Evolutionary conservation across 1,140 invertebrate genomes (phyloP).

Genomic region (Papilio machaon): DNA sequence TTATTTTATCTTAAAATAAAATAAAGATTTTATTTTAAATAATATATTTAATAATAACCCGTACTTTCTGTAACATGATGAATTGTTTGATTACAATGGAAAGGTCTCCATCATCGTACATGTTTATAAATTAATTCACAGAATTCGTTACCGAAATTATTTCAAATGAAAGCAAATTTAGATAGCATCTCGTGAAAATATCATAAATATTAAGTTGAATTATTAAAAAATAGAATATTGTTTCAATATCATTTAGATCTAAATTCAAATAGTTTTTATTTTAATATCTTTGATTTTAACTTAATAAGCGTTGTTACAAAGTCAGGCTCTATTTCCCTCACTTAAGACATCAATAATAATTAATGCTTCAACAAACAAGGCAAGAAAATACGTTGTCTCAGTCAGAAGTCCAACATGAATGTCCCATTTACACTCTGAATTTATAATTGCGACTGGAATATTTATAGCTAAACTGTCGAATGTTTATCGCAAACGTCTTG

Average conservation of each 20-base stretch:
- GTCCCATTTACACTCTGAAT: background rate
- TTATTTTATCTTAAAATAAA: too few species aligned
- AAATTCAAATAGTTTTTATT: too few species aligned
- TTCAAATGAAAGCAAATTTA: background rate
- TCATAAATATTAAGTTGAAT: too few species aligned
- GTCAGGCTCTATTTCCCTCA: background rate
- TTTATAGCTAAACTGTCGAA: background rate
- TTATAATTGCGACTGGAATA: background rate
- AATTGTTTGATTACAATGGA: background rate
- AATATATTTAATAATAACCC: too few species aligned
- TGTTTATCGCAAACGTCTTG: background rate
- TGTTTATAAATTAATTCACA: background rate
- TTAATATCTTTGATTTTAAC: background rate
- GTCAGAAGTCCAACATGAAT: background rate
- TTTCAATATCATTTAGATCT: too few species aligned
- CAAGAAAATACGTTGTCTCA: background rate
- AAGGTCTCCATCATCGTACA: background rate
- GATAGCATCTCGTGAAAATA: too few species aligned
- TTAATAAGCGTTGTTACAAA: background rate
- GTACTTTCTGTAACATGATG: too few species aligned
- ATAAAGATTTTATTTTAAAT: too few species aligned
- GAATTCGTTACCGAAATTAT: background rate
- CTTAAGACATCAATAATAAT: background rate
- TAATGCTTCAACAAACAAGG: background rate
- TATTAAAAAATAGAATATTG: too few species aligned